Percentiles rank a stretch among this genome's conserved stretches.
Conservation (phyloP, 2,888 invertebrate genomes). For the Agrotis clavis region DNA sequence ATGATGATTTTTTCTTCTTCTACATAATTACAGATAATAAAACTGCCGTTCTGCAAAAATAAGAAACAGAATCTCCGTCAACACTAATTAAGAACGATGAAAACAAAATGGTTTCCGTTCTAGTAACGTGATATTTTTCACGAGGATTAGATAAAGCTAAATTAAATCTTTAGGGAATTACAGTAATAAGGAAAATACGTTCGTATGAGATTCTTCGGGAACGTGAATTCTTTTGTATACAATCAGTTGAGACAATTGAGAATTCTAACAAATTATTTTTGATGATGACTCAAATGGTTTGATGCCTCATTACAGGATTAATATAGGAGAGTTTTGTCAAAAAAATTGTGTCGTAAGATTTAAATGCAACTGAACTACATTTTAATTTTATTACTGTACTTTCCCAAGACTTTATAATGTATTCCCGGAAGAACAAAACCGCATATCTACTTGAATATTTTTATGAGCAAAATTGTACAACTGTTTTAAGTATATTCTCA, state of each 20-base stretch:
- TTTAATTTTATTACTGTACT: neutral
- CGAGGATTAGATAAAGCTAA: conserved; percentile 44
- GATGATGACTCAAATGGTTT: neutral
- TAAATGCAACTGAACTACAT: neutral
- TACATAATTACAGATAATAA: too few species aligned
- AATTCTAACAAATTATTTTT: neutral
- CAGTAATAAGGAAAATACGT: conserved; percentile 47
- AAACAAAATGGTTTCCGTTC: conserved; percentile 38
- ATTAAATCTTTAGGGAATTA: conserved; percentile 49
- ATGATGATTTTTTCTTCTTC: too few species aligned
- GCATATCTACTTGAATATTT: conserved; percentile 25
- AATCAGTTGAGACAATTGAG: neutral
- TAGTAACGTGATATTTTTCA: conserved; percentile 51
- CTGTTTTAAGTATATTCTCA: conserved; percentile 22
- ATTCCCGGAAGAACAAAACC: conserved; percentile 23
- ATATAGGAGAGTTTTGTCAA: neutral
- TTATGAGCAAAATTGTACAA: conserved; percentile 26
- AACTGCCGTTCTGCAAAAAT: neutral
- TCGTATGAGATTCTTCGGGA: conserved; percentile 15
- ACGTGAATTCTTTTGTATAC: conserved; percentile 23
- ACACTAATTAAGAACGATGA: conserved; percentile 43
- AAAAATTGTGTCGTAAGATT: neutral
- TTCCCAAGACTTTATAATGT: neutral
- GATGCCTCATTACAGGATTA: neutral
- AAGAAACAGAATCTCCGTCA: conserved; percentile 11